Evolutionary conservation across 1,140 invertebrate genomes (phyloP).

Genomic region (Ceratitis capitata): DNA sequence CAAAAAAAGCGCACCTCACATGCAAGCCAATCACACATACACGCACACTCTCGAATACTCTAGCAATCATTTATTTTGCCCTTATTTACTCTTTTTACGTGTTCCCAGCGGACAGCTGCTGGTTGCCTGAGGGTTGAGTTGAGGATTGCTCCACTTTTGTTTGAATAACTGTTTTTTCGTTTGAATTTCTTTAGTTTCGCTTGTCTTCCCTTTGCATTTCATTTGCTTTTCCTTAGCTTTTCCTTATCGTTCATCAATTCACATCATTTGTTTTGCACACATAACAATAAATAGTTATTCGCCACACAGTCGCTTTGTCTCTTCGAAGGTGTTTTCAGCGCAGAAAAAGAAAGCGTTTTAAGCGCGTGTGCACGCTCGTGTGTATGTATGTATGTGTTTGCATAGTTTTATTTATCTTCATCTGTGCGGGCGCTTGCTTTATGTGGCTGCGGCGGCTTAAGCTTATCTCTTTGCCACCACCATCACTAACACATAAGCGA

Average conservation of each 20-base stretch:
- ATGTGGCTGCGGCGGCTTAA: background rate
- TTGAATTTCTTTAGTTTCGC: background rate
- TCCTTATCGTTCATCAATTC: background rate
- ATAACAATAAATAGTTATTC: background rate
- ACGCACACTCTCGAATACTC: no score
- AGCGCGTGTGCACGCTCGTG: background rate
- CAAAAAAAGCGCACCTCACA: no score
- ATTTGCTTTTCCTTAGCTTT: background rate
- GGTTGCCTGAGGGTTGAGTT: background rate
- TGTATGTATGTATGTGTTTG: background rate
- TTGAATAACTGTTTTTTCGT: background rate
- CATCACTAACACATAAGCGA: background rate
- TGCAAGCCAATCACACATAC: no score
- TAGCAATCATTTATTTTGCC: background rate
- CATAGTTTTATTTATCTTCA: background rate
- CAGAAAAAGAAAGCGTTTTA: background rate
- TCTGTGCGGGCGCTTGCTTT: background rate
- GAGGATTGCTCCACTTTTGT: background rate
- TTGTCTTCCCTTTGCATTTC: background rate
- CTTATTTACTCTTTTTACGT: background rate
- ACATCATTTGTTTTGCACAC: background rate
- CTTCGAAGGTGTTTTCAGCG: background rate
- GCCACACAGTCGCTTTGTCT: background rate
- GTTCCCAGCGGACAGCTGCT: no score
- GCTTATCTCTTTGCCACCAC: background rate